Evolutionary conservation across 2,888 invertebrate genomes (phyloP).

Genomic region (Homarus gammarus): DNA sequence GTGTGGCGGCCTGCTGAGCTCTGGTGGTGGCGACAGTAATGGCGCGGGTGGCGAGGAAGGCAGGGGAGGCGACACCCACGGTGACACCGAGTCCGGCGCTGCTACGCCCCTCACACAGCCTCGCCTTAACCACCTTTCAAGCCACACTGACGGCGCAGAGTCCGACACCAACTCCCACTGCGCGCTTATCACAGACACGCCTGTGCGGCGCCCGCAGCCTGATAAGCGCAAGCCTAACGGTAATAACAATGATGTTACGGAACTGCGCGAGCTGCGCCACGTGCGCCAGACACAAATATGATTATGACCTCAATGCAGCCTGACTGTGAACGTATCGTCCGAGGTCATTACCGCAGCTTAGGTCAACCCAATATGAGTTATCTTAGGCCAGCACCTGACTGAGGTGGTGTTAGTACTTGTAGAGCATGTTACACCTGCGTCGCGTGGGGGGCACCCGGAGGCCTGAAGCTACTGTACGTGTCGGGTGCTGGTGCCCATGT

Average conservation of each 20-base stretch:
- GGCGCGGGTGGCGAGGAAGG: slow-evolving; percentile 47
- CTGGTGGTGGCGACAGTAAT: slow-evolving; percentile 52
- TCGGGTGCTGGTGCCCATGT: neutral
- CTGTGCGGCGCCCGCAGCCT: slow-evolving; percentile 65
- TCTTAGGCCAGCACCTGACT: neutral
- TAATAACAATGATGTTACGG: slow-evolving; percentile 74
- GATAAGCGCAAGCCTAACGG: slow-evolving; percentile 72
- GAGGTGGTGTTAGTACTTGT: neutral
- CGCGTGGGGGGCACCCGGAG: neutral
- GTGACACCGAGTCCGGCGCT: slow-evolving; percentile 48
- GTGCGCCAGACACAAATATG: slow-evolving; percentile 75
- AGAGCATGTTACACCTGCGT: neutral
- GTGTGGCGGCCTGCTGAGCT: slow-evolving; percentile 60
- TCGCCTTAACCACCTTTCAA: slow-evolving; percentile 50
- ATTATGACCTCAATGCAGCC: slow-evolving; percentile 40
- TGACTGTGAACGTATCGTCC: slow-evolving; percentile 4
- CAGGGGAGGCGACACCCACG: slow-evolving; percentile 45
- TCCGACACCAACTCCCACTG: slow-evolving; percentile 76
- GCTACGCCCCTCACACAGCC: slow-evolving; percentile 63
- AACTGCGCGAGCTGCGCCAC: slow-evolving; percentile 68
- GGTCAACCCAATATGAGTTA: neutral
- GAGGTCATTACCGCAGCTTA: neutral
- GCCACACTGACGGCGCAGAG: slow-evolving; percentile 69
- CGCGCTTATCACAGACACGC: slow-evolving; percentile 75
- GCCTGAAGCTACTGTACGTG: neutral